Evolutionary conservation across 1,140 invertebrate genomes (phyloP), one percentile per base, ranked within the genome.

Genomic region (Triops cancriformis): DNA sequence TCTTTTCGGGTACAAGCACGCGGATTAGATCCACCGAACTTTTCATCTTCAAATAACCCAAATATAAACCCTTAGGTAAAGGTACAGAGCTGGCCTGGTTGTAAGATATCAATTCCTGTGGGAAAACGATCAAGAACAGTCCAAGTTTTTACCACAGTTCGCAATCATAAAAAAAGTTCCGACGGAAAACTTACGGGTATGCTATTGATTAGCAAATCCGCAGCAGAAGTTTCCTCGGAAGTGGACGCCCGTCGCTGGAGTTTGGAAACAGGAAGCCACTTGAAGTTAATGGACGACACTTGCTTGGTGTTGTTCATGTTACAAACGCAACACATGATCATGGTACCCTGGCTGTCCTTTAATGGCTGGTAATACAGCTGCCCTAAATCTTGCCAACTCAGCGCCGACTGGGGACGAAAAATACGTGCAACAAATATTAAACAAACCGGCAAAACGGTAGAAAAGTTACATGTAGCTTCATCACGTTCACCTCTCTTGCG

Each of bases 41-140:
- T 82, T 96, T 94, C 87, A 98, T 91, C 84, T 98, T 98, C 72
- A 98, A 86, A 85, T 98, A 99, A 26, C 95, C 94, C 78, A 98
- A 86, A 85, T 99, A 98, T 7, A 99, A 86, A 0, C 97, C 97
- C 74, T 90, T 90, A 0, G 89, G 88, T 26, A 98, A 83, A 79
- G 91, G 91, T 72, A 93, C 90, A 78, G 90, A 88, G 77, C 93
- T 95, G 26, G 91, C 91, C 88, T 97, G 94, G 82, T 97, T 92
- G 84, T 97, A 98, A 37, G 91, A 89, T 77, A 98, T 93, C 87
- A 97, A 95, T 76, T 97, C 94, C 88, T 89, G 81, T 26, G 45
- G 74, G 23, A 79, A 41, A 41, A 74, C 1, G 37, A 27, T 74
- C 1, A 27, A 26, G 18, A 74, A 74, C 23, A 74, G 28, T 42